Conservation (phyloP, 2,113 vertebrate species). For the Mohoua ochrocephala region DNA sequence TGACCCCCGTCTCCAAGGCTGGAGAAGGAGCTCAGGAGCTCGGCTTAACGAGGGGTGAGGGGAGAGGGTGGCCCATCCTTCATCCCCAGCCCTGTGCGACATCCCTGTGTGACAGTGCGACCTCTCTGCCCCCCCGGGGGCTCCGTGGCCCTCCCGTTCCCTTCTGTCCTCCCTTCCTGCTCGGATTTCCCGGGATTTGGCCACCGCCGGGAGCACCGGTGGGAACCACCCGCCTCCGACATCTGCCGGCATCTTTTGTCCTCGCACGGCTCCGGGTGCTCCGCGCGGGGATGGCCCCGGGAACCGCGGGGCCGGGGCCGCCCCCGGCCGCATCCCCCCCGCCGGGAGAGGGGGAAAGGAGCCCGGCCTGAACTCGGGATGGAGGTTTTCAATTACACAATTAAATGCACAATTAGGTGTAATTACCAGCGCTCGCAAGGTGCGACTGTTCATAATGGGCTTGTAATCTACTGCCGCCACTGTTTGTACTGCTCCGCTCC, state of each 20-base stretch:
- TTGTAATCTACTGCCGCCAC: conserved; percentile 76
- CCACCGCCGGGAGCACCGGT: rapidly evolving
- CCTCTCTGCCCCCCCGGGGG: rapidly evolving
- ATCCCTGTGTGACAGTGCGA: neutral
- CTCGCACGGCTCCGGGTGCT: rapidly evolving
- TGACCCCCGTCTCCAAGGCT: rapidly evolving
- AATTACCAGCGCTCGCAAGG: conserved; percentile 77
- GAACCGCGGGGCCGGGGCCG: neutral
- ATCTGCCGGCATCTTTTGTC: neutral
- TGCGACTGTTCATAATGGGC: conserved; percentile 74
- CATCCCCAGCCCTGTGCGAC: neutral
- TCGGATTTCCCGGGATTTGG: neutral
- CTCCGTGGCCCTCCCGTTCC: neutral
- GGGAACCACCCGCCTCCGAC: neutral
- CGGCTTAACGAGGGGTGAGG: rapidly evolving
- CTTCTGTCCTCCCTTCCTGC: neutral
- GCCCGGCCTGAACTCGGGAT: conserved; percentile 53
- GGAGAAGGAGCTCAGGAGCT: neutral
- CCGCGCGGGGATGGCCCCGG: rapidly evolving
- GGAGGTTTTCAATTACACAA: conserved; percentile 80
- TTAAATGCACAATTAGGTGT: conserved; percentile 83
- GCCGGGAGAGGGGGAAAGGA: neutral
- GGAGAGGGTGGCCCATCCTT: neutral
- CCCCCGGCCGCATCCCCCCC: neutral
- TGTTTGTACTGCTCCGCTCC: conserved; percentile 71